These are phyloP conservation scores for Scaptomyza tumidula DNA, from an alignment of 2,888 invertebrate genomes.

Conservation along the genomic window DNA sequence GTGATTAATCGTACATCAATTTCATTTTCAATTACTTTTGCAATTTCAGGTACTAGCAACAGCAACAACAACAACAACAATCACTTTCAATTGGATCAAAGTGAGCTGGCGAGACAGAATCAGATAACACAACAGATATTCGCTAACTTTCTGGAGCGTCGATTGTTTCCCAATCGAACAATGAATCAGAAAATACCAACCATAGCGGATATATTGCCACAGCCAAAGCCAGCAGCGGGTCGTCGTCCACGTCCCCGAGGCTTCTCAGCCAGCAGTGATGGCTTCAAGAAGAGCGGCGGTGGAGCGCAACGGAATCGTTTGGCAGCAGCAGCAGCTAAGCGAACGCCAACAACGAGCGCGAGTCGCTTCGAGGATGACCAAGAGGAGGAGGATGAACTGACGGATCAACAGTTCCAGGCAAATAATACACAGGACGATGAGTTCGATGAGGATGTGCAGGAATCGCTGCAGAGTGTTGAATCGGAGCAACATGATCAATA, in stretches of 20 bases:
- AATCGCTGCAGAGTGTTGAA: slow-evolving; percentile 88
- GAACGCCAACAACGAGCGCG: slow-evolving; percentile 30
- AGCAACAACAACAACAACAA: slow-evolving; percentile 9
- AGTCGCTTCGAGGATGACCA: slow-evolving; percentile 48
- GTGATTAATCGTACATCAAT: slow-evolving; percentile 60
- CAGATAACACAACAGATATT: slow-evolving; percentile 91
- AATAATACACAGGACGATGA: slow-evolving; percentile 62
- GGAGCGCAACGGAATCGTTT: slow-evolving; percentile 64
- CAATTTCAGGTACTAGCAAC: slow-evolving; percentile 16
- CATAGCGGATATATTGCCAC: slow-evolving; percentile 88
- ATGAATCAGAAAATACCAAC: slow-evolving; percentile 86
- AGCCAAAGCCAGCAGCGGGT: slow-evolving; percentile 75
- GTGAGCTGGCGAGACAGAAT: slow-evolving; percentile 90
- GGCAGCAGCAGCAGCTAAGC: slow-evolving; percentile 53
- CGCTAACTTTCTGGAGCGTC: slow-evolving; percentile 89
- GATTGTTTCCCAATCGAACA: slow-evolving; percentile 87
- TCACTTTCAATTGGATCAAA: slow-evolving; percentile 82
- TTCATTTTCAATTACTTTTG: slow-evolving; percentile 45
- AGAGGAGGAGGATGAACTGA: slow-evolving; percentile 45
- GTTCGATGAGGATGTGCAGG: slow-evolving; percentile 76
- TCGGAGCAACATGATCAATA: slow-evolving; percentile 89
- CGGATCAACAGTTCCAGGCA: slow-evolving; percentile 48
- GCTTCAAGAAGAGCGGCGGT: slow-evolving; percentile 56
- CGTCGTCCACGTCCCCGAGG: slow-evolving; percentile 75
- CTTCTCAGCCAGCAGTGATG: slow-evolving; percentile 61